A percentile compares a stretch with the other conserved stretches of the same genome.
phyloP scores from a whole-genome alignment of 2,113 vertebrate species.

The Petroica traversi region DNA sequence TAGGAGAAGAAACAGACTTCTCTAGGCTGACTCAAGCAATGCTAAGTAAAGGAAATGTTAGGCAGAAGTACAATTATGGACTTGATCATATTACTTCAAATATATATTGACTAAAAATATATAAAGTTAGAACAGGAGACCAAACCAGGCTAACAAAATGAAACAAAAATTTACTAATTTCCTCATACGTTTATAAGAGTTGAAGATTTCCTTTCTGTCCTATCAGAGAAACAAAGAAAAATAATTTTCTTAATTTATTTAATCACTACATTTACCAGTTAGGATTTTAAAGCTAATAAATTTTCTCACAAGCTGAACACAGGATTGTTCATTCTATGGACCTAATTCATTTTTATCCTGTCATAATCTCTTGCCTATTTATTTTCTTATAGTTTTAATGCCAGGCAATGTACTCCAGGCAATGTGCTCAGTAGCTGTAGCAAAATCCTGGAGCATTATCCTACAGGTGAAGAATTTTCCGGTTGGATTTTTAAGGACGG shows the following conservation, averaged over 20 bases:
- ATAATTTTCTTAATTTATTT: background rate
- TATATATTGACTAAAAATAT: background rate
- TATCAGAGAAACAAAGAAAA: background rate
- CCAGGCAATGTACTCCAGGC: background rate
- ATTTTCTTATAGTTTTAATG: background rate
- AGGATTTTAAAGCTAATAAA: background rate
- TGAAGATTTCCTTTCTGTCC: background rate
- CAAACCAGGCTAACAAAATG: background rate
- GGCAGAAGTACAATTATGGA: background rate
- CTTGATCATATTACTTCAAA: background rate
- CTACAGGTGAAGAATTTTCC: background rate
- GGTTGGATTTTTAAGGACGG: background rate
- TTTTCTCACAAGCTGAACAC: background rate
- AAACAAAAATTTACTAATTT: background rate
- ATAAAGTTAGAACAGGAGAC: background rate
- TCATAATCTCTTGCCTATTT: background rate
- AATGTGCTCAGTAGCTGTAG: background rate
- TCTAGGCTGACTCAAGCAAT: background rate
- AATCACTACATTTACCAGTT: background rate
- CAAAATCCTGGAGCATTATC: background rate
- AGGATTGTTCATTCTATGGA: background rate
- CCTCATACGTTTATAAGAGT: background rate
- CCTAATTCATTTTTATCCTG: background rate
- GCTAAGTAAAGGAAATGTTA: background rate
- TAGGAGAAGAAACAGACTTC: conserved; percentile 1